Evolutionary conservation across 1,140 invertebrate genomes (phyloP), one percentile per base, ranked within the genome.

Genomic region (Drosophila simulans): DNA sequence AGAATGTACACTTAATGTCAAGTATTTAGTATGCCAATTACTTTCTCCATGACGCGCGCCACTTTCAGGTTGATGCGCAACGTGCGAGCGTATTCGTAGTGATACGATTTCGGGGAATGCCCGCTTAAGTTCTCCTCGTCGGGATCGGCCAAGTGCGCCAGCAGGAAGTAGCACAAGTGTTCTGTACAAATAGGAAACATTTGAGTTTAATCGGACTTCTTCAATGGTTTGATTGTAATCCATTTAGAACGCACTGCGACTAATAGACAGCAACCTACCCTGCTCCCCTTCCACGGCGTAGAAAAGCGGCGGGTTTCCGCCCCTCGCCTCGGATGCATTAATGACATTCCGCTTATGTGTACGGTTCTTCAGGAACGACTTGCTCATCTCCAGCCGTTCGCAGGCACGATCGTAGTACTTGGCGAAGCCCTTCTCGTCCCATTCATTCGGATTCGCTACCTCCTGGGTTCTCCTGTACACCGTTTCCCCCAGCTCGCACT

Each of bases 111-210:
- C 12, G 91, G 75, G 22, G 82, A 80, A 49, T 86, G 77, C 15
- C 84, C 81, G 53, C 84, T 90, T 15, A 77, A 62, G 53, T 92
- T 92, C 51, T 83, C 74, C 39, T 80, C 66, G 12, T 88, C 76
- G 4, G 91, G 91, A 78, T 91, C 71, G 15, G 68, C 65, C 7
- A 91, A 46, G 42, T 92, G 91, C 0, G 91, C 90, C n/a, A 92
- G 53, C 22, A 92, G 57, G 42, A 92, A 91, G 49, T 91, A 92
- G n/a, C 89, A 78, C 3, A 91, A 55, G 49, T 92, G 90, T 52
- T 92, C 91, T 31, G 27, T 31, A 31, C 27, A 31, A 31, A 31
- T 8, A 8, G 7, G 7, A 31, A 31, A 31, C 7, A 2, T 8
- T 31, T 8, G 1, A 2, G 7, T 1, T 31, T 8, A 31, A 8